Conservation (phyloP, 1,140 invertebrate species). For the Bombus affinis region DNA sequence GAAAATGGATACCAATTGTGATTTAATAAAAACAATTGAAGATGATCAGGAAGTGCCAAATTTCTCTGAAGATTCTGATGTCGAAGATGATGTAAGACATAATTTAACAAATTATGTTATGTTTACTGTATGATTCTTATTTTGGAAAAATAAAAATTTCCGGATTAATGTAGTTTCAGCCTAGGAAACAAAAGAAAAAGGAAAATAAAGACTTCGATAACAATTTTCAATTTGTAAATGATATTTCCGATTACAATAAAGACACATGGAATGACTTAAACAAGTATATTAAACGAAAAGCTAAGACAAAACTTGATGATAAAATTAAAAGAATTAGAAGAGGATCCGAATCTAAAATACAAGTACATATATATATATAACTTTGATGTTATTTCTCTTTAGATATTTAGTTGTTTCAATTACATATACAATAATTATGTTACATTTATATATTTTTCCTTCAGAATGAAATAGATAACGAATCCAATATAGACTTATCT, state of each 20-base stretch:
- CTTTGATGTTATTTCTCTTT: conserved; percentile 8
- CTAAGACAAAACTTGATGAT: conserved; percentile 91
- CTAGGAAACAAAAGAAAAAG: conserved; percentile 88
- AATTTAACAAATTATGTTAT: conserved; percentile 28
- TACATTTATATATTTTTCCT: conserved; percentile 39
- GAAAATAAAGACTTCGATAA: conserved; percentile 88
- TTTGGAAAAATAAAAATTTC: conserved; percentile 22
- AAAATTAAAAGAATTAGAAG: conserved; percentile 89
- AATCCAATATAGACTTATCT: conserved; percentile 66
- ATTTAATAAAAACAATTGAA: conserved; percentile 88
- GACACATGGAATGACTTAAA: conserved; percentile 93
- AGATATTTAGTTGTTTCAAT: conserved; percentile 18
- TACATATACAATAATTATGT: background rate
- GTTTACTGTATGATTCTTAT: background rate
- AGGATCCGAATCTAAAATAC: conserved; percentile 78
- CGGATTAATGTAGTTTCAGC: conserved; percentile 86
- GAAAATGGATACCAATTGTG: conserved; percentile 65
- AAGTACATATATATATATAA: conserved; percentile 57
- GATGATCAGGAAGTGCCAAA: conserved; percentile 90
- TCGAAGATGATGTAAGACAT: conserved; percentile 89
- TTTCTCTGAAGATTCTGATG: conserved; percentile 91
- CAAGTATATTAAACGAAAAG: conserved; percentile 92
- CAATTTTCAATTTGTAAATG: conserved; percentile 89
- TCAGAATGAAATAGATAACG: conserved; percentile 62
- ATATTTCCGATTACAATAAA: conserved; percentile 89